Evolutionary conservation across 1,140 invertebrate genomes (phyloP).

Genomic region (Andrena cerasifolii): DNA sequence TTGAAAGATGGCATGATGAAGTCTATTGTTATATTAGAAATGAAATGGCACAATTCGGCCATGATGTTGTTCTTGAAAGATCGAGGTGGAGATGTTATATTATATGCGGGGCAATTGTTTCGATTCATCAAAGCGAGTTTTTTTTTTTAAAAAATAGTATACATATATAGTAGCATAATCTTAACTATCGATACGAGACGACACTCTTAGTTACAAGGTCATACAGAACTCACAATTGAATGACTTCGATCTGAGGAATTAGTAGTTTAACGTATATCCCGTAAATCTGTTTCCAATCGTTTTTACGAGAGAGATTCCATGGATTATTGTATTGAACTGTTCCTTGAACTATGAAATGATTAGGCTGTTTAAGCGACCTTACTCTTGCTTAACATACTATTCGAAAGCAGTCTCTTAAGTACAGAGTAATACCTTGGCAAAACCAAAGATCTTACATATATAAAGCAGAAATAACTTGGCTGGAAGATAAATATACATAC

Average conservation of each 20-base stretch:
- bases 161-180: slow-evolving; percentile 40
- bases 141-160: slow-evolving; percentile 30
- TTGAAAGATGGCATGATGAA: slow-evolving; percentile 57
- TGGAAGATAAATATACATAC: slow-evolving; percentile 58
- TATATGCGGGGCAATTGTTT: slow-evolving; percentile 44
- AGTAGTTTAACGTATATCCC: slow-evolving; percentile 4
- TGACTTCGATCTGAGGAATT: slow-evolving; percentile 37
- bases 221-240: slow-evolving; percentile 64
- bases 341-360: slow-evolving; percentile 65
- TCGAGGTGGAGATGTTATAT: slow-evolving; percentile 21
- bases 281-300: slow-evolving; percentile 44
- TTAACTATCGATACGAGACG: slow-evolving; percentile 25
- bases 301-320: slow-evolving; percentile 26
- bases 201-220: slow-evolving; percentile 49
- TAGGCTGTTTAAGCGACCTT: slow-evolving; percentile 49
- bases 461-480: slow-evolving; percentile 59
- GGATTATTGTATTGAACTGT: slow-evolving; percentile 62
- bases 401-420: slow-evolving; percentile 31
- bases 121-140: slow-evolving; percentile 29
- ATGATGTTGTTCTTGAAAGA: slow-evolving; percentile 31
- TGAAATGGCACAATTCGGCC: slow-evolving; percentile 50
- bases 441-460: slow-evolving; percentile 74
- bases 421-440: slow-evolving; percentile 68
- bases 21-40: slow-evolving; percentile 59
- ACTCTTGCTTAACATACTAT: slow-evolving; percentile 47